Evolutionary conservation across 2,113 vertebrate species (phyloP), one percentile per base, ranked within the genome.

Genomic region (Hemicordylus capensis): DNA sequence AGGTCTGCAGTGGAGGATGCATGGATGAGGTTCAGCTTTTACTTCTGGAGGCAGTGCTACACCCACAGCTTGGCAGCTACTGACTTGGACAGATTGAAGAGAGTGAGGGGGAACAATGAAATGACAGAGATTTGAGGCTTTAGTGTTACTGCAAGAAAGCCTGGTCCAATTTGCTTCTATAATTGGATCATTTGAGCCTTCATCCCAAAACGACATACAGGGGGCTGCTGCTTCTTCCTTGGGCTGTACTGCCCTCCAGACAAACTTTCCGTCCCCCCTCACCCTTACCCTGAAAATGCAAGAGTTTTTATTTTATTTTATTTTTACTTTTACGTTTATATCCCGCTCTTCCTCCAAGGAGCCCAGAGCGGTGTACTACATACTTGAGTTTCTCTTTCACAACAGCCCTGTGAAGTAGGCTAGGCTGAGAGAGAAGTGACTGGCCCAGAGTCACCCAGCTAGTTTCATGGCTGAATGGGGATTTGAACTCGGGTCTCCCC

Each of bases 1-100:
- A 64, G 72, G 24, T 76, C 42, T 76, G 61, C 64, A 1, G 0
- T 0, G 0, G 31, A 66, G 10, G 8, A 26, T 2, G 39, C 0
- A 0, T 76, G 56, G 78, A 2, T 0, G 69, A 63, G 56, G 66
- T 0, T 0, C 82, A 77, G 1, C 0, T 72, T 70, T 85, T 89
- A 34, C 39, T 82, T 66, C 86, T 17, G 12, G 8, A 61, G 72
- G 4, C 58, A 37, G 54, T 0, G 1, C 28, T 56, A 9, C 44
- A 75, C 44, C 77, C 17, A 0, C 1, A 6, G 48, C 5, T 73
- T 64, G 88, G 84, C 64, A 80, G n/a, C 67, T 42, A 4, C 39
- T 46, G 84, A 75, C 28, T 58, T 19, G 39, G 78, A 67, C 78
- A 86, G 61, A 86, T 80, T 73, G 63, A 15, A 4, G 84, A 24